Evolutionary conservation across 1,140 invertebrate genomes (phyloP), one percentile per base, ranked within the genome.

Genomic region (Rhizoglyphus robini): DNA sequence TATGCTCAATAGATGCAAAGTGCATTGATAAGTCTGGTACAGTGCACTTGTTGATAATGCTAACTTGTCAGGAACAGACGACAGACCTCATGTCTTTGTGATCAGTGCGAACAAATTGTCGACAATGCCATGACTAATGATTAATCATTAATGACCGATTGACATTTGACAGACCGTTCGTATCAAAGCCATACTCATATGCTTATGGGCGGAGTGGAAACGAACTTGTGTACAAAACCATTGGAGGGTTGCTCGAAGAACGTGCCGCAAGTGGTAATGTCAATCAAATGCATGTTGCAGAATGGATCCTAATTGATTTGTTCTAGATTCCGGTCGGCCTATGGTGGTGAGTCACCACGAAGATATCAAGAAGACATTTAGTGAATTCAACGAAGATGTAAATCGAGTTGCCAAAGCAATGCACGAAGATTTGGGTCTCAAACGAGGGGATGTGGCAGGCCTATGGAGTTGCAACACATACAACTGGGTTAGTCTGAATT

Each of bases 401-500:
- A 65, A 69, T 46, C 25, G 58, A 38, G n/a, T 69, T 2, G 31
- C 62, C 15, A 51, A 69, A 47, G 36, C 51, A 41, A 63, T 69
- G 23, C 30, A 23, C 38, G 36, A 60, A 25, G 18, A 67, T 23
- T 41, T 68, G 4, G 23, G 30, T 30, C 20, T 66, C 11, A 59
- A 46, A 61, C n/a, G 41, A 58, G 68, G 68, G n/a, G 68, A 69
- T 54, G 54, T 59, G 3, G 51, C 68, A 5, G 68, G 65, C 13
- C 25, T 69, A 18, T 69, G 65, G 61, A 57, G 68, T 25, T 68
- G 57, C 38, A 69, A 69, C 34, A 51, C 58, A 13, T 64, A 69
- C 27, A 54, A 57, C 25, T 69, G 65, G 65, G 32, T 65, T 11
- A 60, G 25, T 60, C 11, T 32, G 18, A 32, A 32, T 3, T n/a